Evolutionary conservation across 2,113 vertebrate species (phyloP), one percentile per base, ranked within the genome.

Genomic region (Thamnaconus septentrionalis): DNA sequence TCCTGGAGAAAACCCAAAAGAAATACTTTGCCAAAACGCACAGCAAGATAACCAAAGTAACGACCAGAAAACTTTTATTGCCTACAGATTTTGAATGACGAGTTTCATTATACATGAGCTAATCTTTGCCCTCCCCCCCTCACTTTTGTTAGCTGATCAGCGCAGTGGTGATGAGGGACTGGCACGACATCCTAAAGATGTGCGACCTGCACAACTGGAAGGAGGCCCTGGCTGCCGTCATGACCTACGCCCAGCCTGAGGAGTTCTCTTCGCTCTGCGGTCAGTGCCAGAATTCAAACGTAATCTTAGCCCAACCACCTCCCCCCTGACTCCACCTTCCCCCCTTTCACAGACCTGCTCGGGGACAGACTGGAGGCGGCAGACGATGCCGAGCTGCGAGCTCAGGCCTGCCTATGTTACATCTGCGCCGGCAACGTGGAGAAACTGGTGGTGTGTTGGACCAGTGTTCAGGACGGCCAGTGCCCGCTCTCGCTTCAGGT

Each of bases 351-450:
- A 99, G 97, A 96, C 80, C 86, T 96, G 4, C 85, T 99, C 43
- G 97, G 97, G 5, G 83, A 79, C 68, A 91, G 97, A 43, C 90
- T 99, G 82, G 96, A 98, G 75, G 91, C 63, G 0, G 91, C 95
- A 53, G 92, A 92, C 1, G 94, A 95, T 5, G 66, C 41, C 3
- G 41, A 87, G 6, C 90, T 99, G 54, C 93, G 93, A 78, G 88
- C 91, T 0, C 95, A 98, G 61, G 97, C 97, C 1, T 97, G 95
- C 82, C 92, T 99, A 61, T 98, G 95, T 69, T 99, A 97, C 64
- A 96, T 99, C 71, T 99, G 97, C 66, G 96, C 97, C 0, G 97
- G 97, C 41, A 96, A 95, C 0, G 92, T 98, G 66, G 97, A 99
- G 79, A 98, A 96, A 60, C 90, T 99, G 0, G 93, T 98, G 66